phyloP scores from a whole-genome alignment of 2,113 vertebrate species.

The Corythoichthys haematopterus region DNA sequence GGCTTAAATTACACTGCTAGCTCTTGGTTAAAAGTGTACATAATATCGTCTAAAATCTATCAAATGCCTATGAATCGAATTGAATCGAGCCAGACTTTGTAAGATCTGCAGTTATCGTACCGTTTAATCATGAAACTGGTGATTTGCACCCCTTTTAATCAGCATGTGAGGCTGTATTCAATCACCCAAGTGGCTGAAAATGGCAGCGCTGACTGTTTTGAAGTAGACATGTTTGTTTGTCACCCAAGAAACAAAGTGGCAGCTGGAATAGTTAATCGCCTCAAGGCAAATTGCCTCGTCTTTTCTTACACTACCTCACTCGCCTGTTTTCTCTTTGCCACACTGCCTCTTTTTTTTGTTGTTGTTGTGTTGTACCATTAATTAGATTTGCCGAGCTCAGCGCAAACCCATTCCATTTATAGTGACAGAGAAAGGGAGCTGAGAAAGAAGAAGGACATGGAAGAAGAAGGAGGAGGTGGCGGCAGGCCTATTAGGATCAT shows the following conservation, averaged over 20 bases:
- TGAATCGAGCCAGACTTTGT: too few species aligned
- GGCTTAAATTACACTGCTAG: too few species aligned
- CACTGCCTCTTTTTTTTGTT: constrained; percentile 47
- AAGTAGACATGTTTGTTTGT: constrained; percentile 45
- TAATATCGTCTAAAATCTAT: too few species aligned
- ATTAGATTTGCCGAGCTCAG: constrained; percentile 67
- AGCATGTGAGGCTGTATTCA: constrained; percentile 16
- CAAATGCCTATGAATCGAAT: too few species aligned
- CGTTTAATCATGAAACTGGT: too few species aligned
- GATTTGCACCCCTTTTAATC: constrained; percentile 6
- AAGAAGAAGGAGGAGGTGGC: constrained; percentile 2
- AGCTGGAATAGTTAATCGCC: constrained; percentile 47
- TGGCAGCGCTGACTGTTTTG: constrained; percentile 30
- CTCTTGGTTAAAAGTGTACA: too few species aligned
- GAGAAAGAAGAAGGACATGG: constrained; percentile 8
- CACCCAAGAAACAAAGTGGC: constrained; percentile 36
- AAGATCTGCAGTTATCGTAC: too few species aligned
- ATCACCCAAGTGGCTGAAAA: constrained; percentile 36
- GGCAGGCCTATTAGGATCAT: constrained; percentile 17
- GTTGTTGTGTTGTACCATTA: constrained; percentile 61
- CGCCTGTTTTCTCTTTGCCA: constrained; percentile 20
- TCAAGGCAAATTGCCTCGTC: constrained; percentile 46
- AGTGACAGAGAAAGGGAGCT: constrained; percentile 34
- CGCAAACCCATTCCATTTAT: constrained; percentile 54
- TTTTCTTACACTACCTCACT: constrained; percentile 15